A percentile compares a stretch with the other conserved stretches of the same genome.
phyloP scores from a whole-genome alignment of 2,888 invertebrate genomes.

The Cerastis leucographa region DNA sequence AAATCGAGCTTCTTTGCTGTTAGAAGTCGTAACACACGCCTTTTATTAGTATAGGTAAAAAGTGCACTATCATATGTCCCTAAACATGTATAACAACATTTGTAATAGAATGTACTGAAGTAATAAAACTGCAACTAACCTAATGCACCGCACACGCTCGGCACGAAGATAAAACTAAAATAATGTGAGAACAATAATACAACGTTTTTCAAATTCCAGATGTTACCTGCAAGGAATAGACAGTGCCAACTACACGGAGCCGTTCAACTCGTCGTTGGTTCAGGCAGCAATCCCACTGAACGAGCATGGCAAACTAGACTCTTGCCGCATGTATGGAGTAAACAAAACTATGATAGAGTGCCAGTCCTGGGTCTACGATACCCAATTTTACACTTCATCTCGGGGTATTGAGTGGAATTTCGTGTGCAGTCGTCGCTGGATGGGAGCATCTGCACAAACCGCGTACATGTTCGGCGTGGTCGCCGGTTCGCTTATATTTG shows the following conservation, averaged over 20 bases:
- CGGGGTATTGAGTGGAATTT: constrained; percentile 96
- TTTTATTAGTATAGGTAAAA: constrained; percentile 44
- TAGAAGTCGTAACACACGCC: constrained; percentile 50
- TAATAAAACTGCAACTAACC: constrained; percentile 57
- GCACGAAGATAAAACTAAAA: constrained; percentile 41
- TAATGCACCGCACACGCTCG: constrained; percentile 61
- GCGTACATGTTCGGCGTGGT: constrained; percentile 96
- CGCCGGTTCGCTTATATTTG: constrained; percentile 94
- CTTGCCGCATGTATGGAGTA: constrained; percentile 90
- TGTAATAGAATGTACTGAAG: constrained; percentile 37
- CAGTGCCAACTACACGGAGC: constrained; percentile 84
- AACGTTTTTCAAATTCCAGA: constrained; percentile 84
- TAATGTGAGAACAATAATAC: constrained; percentile 54
- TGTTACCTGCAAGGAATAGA: constrained; percentile 91
- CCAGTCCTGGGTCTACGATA: constrained; percentile 93
- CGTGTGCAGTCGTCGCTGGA: constrained; percentile 95
- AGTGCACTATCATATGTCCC: constrained; percentile 31
- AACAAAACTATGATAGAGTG: constrained; percentile 83
- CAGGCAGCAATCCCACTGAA: constrained; percentile 90
- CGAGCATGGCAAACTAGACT: constrained; percentile 91
- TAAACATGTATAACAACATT: constrained; percentile 34
- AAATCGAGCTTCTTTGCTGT: constrained; percentile 61
- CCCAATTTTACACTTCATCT: constrained; percentile 93
- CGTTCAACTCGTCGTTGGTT: constrained; percentile 90
- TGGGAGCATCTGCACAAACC: constrained; percentile 95